phyloP scores from a whole-genome alignment of 2,113 vertebrate species.

The Ophthalmolycus amberensis region DNA sequence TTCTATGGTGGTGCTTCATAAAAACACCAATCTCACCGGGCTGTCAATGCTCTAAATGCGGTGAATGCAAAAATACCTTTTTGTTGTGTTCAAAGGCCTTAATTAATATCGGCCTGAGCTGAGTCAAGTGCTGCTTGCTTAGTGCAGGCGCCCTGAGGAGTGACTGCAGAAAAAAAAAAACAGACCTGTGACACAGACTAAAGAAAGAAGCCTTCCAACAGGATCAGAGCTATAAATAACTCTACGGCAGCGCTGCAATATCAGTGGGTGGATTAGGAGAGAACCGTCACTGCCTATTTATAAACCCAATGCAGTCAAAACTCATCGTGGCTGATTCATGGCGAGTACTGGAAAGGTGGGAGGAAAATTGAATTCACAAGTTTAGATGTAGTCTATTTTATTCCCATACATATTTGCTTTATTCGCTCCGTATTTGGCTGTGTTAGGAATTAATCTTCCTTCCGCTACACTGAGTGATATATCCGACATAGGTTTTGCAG shows the following conservation, averaged over 20 bases:
- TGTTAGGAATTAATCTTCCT: background rate
- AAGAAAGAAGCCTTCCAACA: slow-evolving; percentile 60
- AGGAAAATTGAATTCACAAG: slow-evolving; percentile 17
- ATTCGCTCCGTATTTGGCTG: background rate
- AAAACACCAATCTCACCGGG: too few relatives aligned
- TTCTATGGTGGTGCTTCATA: slow-evolving; percentile 4
- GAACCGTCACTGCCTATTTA: slow-evolving; percentile 69
- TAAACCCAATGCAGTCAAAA: slow-evolving; percentile 58
- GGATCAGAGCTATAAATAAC: slow-evolving; percentile 74
- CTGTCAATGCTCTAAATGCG: background rate
- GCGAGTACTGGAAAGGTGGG: slow-evolving; percentile 8
- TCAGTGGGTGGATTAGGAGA: slow-evolving; percentile 69
- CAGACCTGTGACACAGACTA: slow-evolving; percentile 58
- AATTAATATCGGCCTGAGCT: slow-evolving; percentile 35
- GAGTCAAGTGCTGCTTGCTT: slow-evolving; percentile 17
- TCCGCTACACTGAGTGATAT: slow-evolving; percentile 29
- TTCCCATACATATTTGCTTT: background rate
- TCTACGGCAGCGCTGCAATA: slow-evolving; percentile 56
- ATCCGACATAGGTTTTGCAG: slow-evolving; percentile 31
- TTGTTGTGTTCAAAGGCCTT: slow-evolving; percentile 1
- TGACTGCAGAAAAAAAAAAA: slow-evolving; percentile 37
- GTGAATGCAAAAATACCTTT: slow-evolving; percentile 16
- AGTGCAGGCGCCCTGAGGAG: slow-evolving; percentile 17
- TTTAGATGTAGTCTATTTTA: background rate
- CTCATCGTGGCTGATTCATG: slow-evolving; percentile 45